Evolutionary conservation across 2,888 invertebrate species (phyloP).

Genomic region (Catocala sponsa): DNA sequence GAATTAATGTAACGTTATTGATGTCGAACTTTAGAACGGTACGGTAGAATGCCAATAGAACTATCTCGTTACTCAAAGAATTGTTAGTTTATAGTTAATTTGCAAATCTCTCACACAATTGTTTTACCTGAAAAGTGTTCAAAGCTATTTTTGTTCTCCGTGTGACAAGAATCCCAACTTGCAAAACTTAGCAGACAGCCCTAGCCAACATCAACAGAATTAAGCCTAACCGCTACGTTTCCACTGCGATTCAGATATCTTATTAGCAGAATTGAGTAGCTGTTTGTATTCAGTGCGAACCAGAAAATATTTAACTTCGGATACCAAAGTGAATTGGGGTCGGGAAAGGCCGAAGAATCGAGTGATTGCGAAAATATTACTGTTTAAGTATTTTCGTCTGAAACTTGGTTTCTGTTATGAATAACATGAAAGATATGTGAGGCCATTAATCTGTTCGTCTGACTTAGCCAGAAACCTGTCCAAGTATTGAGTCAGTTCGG

Average conservation of each 20-base stretch:
- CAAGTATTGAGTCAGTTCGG: slow-evolving; percentile 46
- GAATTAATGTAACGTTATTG: too few relatives aligned
- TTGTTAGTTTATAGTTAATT: not conserved
- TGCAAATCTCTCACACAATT: not conserved
- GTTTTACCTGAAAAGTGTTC: too few relatives aligned
- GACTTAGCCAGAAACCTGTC: slow-evolving; percentile 41
- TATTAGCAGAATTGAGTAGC: slow-evolving; percentile 55
- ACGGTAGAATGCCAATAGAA: too few relatives aligned
- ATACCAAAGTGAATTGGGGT: slow-evolving; percentile 64
- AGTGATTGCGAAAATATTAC: slow-evolving; percentile 56
- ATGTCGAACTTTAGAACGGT: too few relatives aligned
- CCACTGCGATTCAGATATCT: slow-evolving; percentile 44
- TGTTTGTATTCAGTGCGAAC: slow-evolving; percentile 54
- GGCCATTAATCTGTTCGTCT: slow-evolving; percentile 50
- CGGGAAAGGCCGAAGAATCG: slow-evolving; percentile 59
- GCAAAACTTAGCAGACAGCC: slow-evolving; percentile 13
- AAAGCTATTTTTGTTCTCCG: too few relatives aligned
- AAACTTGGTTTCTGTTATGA: slow-evolving; percentile 54
- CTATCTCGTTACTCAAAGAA: too few relatives aligned
- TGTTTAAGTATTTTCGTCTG: slow-evolving; percentile 51
- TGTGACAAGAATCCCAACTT: not conserved
- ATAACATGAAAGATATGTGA: slow-evolving; percentile 51
- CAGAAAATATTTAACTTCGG: slow-evolving; percentile 58
- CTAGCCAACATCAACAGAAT: slow-evolving; percentile 32
- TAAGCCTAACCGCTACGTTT: slow-evolving; percentile 37